These are phyloP conservation scores for Pogonocichla stellata DNA, from an alignment of 2,113 vertebrate genomes.

Conservation along the genomic window DNA sequence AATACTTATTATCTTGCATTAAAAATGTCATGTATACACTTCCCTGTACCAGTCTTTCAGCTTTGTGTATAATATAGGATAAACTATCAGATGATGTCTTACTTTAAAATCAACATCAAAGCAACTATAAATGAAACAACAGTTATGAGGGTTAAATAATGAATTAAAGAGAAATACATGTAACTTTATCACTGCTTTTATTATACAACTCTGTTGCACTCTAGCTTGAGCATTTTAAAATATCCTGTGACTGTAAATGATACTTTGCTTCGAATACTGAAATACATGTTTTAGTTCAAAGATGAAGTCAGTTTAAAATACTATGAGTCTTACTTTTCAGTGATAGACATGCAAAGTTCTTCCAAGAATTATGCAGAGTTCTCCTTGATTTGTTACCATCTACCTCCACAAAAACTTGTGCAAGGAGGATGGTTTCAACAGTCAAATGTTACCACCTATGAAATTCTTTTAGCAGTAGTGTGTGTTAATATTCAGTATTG, in stretches of 20 bases:
- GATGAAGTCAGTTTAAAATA: background rate
- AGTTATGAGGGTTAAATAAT: background rate
- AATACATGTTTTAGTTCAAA: background rate
- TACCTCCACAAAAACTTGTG: background rate
- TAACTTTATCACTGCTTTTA: background rate
- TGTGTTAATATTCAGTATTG: background rate
- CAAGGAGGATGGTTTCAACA: background rate
- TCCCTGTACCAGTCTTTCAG: background rate
- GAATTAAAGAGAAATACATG: background rate
- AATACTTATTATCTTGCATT: background rate
- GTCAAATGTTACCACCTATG: background rate
- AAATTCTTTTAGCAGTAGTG: background rate
- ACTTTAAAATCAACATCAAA: background rate
- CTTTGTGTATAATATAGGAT: background rate
- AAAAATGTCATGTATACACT: background rate
- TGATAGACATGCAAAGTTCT: background rate
- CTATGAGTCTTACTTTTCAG: background rate
- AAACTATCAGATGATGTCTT: background rate
- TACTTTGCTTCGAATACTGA: background rate
- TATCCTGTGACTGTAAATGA: background rate
- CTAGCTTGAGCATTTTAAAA: background rate
- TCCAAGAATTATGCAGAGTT: background rate
- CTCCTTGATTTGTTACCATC: background rate
- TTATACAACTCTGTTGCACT: background rate
- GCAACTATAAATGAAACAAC: background rate